Evolutionary conservation across 2,888 invertebrate genomes (phyloP), one percentile per base, ranked within the genome.

Genomic region (Drosophila affinis): DNA sequence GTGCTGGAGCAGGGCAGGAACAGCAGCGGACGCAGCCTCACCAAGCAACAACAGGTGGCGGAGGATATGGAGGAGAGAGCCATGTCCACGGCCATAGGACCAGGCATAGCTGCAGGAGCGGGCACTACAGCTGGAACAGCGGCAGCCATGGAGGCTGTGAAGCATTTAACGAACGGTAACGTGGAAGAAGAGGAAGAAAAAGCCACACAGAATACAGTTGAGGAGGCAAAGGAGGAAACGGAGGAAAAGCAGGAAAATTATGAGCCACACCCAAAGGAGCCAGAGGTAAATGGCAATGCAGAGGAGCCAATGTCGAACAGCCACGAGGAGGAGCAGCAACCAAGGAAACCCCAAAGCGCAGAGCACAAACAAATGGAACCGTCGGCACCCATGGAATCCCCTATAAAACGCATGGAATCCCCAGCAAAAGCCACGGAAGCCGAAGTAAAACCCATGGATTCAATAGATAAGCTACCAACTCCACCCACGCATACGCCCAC

Each of bases 141-240:
- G 3, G 87, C 87, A 24, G 83, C 81, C 7, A 51, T 85, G 51
- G 78, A 70, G 44, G 78, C 68, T 18, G 82, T 85, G 1, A 87
- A 84, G 53, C 78, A 89, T 27, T 67, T 86, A 64, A 79, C 67
- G 24, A 68, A 73, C 3, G 84, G 77, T 45, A 70, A 72, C 1
- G 87, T 81, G 2, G 52, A 47, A 9, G 53, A 54, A 24, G 34
- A 44, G 17, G 44, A 24, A 21, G 29, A 17, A 49, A 17, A 27
- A 2, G n/a, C 52, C 7, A 32, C 53, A n/a, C 60, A 55, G 24
- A n/a, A 29, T 17, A 21, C 14, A 39, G 39, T n/a, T 7, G 29
- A 9, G n/a, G 9, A 17, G 45, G 47, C 24, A 52, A 21, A 5
- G 47, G 9, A 4, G 1, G n/a, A 29, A 14, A 1, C 24, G n/a